Evolutionary conservation across 2,113 vertebrate genomes (phyloP).

Genomic region (Paratilapia polleni): DNA sequence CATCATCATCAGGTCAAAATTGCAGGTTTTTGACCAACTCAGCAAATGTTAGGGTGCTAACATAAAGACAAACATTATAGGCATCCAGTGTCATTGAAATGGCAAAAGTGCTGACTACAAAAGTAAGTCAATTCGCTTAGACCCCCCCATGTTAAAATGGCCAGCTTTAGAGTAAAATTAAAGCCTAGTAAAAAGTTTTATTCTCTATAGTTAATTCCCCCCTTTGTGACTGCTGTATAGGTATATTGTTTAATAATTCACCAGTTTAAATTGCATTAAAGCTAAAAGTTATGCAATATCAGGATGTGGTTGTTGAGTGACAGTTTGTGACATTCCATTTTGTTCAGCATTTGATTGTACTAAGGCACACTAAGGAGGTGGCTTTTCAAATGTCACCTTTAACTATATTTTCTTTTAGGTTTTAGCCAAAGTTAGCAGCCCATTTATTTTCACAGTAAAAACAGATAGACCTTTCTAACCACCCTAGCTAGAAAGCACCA

Average conservation of each 20-base stretch:
- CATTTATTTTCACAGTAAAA: background rate
- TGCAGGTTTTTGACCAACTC: background rate
- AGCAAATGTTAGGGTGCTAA: background rate
- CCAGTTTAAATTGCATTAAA: background rate
- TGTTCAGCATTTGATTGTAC: background rate
- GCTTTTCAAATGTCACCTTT: background rate
- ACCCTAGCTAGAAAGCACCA: background rate
- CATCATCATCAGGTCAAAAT: background rate
- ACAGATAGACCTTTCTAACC: background rate
- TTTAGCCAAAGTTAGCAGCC: background rate
- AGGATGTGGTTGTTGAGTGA: background rate
- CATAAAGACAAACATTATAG: background rate
- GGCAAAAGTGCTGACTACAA: background rate
- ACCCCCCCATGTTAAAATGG: background rate
- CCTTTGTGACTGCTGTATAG: background rate
- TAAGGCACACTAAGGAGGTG: rapidly evolving
- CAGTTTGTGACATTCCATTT: background rate
- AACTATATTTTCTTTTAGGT: too few relatives aligned
- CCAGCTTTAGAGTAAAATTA: background rate
- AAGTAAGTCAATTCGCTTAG: rapidly evolving
- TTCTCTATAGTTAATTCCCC: background rate
- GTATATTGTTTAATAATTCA: background rate
- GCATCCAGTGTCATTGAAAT: background rate
- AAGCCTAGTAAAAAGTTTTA: background rate
- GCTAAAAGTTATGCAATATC: rapidly evolving